Evolutionary conservation across 2,888 invertebrate species (phyloP).

Genomic region (Lymantria dispar): DNA sequence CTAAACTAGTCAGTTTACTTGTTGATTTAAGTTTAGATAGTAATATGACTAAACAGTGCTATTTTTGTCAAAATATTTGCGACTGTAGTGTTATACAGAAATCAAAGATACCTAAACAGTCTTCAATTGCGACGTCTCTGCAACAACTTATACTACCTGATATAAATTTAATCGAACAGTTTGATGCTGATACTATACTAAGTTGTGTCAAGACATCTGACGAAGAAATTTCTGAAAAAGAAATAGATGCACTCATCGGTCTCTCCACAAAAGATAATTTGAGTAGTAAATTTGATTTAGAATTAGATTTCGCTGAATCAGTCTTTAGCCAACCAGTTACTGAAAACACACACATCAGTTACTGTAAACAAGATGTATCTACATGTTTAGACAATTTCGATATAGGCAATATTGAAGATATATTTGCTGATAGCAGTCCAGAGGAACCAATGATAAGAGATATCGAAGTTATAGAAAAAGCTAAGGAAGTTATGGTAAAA

Average conservation of each 20-base stretch:
- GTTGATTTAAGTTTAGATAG: constrained; percentile 72
- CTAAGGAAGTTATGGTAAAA: constrained; percentile 12
- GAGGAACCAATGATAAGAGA: constrained; percentile 34
- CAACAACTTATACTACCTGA: constrained; percentile 53
- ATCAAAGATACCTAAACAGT: constrained; percentile 31
- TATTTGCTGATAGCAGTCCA: constrained; percentile 58
- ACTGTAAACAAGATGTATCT: constrained; percentile 14
- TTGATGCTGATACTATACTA: constrained; percentile 46
- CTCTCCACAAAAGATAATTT: constrained; percentile 15
- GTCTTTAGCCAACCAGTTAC: constrained; percentile 21
- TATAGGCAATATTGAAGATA: constrained; percentile 58
- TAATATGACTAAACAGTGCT: constrained; percentile 55
- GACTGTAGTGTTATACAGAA: constrained; percentile 57
- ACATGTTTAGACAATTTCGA: constrained; percentile 55
- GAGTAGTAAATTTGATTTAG: constrained; percentile 47
- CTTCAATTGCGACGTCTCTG: constrained; percentile 30
- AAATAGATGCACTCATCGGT: constrained; percentile 8
- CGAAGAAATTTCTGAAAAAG: constrained; percentile 9
- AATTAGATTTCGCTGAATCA: constrained; percentile 45
- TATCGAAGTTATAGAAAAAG: constrained; percentile 12
- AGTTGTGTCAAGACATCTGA: constrained; percentile 27
- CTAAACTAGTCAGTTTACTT: constrained; percentile 61
- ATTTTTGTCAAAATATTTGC: constrained; percentile 67
- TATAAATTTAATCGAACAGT: constrained; percentile 57
- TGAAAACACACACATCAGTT: constrained; percentile 14